Evolutionary conservation across 2,888 invertebrate genomes (phyloP), one percentile per base, ranked within the genome.

Genomic region (Lissonota sp.): DNA sequence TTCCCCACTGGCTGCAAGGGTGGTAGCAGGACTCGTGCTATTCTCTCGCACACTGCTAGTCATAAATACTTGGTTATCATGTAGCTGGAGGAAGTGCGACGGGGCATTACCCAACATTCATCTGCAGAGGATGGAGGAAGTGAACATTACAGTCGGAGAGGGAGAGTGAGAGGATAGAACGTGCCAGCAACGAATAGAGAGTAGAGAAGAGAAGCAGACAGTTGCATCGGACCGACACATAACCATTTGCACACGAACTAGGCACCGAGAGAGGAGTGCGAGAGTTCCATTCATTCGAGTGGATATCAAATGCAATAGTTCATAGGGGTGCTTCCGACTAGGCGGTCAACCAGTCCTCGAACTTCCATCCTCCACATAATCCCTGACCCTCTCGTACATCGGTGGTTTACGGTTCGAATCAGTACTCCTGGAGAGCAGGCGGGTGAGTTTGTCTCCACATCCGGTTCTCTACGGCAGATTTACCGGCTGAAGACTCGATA

Each of bases 1-100:
- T 67, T 58, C 76, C 46, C 63, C 26, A 26, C 26, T 26, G 14
- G 49, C 39, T 42, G 62, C n/a, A n/a, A n/a, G 46, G 51, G 10
- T 44, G 42, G n/a, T 51, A 51, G 55, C 66, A 42, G 62, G 12
- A 66, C 37, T 51, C 55, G 46, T 40, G 39, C 16, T 53, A n/a
- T 53, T 63, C 67, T 39, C 69, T 77, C 39, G 57, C 62, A 77
- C 71, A 71, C 67, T 63, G 82, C 85, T 84, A 87, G 88, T 87
- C 88, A 89, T 91, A 91, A 91, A 91, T 91, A 91, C 88, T 89
- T 88, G 90, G 91, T 91, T 91, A 91, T 91, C 91, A 89, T 89
- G 3, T 26, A 89, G 85, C 87, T 86, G 88, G 88, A 89, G 90
- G 90, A 90, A 89, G 86, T 87, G 86, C 81, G 85, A 84, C 85